Evolutionary conservation across 2,797 vertebrate species (phyloP).

Genomic region (Protonibea diacanthus): DNA sequence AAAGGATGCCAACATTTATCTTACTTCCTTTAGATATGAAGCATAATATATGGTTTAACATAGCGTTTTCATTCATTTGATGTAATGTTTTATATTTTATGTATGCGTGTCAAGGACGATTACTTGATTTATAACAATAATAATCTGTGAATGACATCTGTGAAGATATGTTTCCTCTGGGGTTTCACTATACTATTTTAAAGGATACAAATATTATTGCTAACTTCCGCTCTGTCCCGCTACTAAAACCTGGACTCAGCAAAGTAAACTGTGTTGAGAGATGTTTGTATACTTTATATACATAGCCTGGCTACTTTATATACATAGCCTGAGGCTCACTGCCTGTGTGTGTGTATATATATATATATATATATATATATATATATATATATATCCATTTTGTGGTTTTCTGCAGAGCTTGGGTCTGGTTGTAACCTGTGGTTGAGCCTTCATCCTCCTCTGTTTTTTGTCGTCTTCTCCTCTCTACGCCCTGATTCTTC

Average conservation of each 20-base stretch:
- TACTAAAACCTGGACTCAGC: constrained; percentile 35
- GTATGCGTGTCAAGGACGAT: neutral
- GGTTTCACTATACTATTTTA: constrained; percentile 24
- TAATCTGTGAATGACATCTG: neutral
- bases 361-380: constrained; percentile 4
- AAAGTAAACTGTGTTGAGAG: constrained; percentile 42
- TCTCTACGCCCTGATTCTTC: constrained; percentile 81
- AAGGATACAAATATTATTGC: constrained; percentile 47
- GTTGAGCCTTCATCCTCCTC: constrained; percentile 76
- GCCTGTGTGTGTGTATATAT: constrained; percentile 12
- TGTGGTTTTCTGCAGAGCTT: constrained; percentile 64
- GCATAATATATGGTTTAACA: neutral
- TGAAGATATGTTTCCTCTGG: neutral
- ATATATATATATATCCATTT: constrained; percentile 45
- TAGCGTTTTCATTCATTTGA: neutral
- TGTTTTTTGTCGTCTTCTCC: constrained; percentile 53
- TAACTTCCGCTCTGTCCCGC: constrained; percentile 20
- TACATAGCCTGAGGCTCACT: constrained; percentile 50
- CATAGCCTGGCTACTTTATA: constrained; percentile 49
- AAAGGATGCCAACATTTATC: neutral
- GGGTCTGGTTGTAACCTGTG: constrained; percentile 82
- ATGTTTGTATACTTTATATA: constrained; percentile 58
- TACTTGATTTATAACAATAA: neutral
- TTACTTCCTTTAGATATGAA: neutral
- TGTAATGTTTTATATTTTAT: neutral